phyloP scores from a whole-genome alignment of 37 sponge, comb jelly and placozoan genomes.

The Cladorhizidae sp. region DNA sequence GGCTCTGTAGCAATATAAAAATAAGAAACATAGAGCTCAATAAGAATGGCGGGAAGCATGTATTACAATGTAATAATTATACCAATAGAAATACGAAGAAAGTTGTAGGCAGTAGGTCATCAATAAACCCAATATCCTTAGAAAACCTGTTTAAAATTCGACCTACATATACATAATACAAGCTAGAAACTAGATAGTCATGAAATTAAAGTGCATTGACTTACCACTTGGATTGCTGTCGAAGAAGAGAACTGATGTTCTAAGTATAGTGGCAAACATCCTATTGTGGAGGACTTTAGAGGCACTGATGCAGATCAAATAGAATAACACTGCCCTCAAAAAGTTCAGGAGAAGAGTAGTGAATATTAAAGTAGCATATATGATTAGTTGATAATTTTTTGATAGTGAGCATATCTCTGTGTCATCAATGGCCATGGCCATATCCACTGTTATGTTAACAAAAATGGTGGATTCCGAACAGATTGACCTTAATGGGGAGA shows the following conservation, averaged over 20 bases:
- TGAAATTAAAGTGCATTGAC: neutral
- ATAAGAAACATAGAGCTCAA: no score
- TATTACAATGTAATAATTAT: neutral
- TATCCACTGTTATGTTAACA: neutral
- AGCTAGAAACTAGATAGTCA: neutral
- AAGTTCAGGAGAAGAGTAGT: neutral
- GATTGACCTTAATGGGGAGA: neutral
- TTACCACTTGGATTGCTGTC: conserved; percentile 80
- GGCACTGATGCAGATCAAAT: conserved; percentile 47
- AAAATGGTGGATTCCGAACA: no score
- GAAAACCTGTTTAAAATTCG: conserved; percentile 79
- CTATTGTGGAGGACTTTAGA: conserved; percentile 68
- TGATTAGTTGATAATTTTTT: neutral
- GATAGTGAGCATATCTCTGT: neutral
- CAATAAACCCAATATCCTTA: conserved; percentile 78
- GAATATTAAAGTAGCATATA: neutral
- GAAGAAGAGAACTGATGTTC: conserved; percentile 79
- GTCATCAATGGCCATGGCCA: neutral
- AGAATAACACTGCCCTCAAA: conserved; percentile 16
- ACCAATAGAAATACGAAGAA: conserved; percentile 52
- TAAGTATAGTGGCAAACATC: conserved; percentile 61
- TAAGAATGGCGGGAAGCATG: no score
- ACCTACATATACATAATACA: conserved; percentile 16
- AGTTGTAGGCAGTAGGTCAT: conserved; percentile 61
- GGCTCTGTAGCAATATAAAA: no score